phyloP scores from a whole-genome alignment of 2,888 invertebrate genomes.

The Dryadula phaetusa region DNA sequence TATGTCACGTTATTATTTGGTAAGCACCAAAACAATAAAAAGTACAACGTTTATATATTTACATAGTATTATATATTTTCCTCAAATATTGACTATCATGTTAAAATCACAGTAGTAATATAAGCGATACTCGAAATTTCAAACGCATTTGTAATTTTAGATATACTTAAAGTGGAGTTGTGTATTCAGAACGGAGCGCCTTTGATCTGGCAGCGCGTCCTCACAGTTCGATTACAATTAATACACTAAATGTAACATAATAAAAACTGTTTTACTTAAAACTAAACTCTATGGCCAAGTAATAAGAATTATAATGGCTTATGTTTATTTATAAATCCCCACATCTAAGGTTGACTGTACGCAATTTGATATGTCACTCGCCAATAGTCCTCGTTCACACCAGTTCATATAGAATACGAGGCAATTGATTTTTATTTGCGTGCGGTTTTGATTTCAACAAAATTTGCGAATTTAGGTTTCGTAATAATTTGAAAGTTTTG shows the following conservation, averaged over 20 bases:
- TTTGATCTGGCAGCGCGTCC: slow-evolving; percentile 56
- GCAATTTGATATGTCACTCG: slow-evolving; percentile 51
- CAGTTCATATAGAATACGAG: slow-evolving; percentile 48
- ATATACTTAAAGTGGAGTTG: slow-evolving; percentile 53
- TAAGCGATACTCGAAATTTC: slow-evolving; percentile 45
- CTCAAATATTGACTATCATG: slow-evolving; percentile 14
- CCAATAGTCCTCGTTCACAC: slow-evolving; percentile 52
- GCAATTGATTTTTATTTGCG: slow-evolving; percentile 43
- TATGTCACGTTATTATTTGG: too few relatives aligned
- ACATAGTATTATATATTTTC: background rate
- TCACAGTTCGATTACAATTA: slow-evolving; percentile 51
- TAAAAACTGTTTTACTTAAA: slow-evolving; percentile 16
- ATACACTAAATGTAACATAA: slow-evolving; percentile 44
- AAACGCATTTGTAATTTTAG: slow-evolving; percentile 52
- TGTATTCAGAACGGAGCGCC: slow-evolving; percentile 61
- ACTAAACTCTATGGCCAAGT: slow-evolving; percentile 29
- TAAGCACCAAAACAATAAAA: too few relatives aligned
- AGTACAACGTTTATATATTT: background rate
- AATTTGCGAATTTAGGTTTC: slow-evolving; percentile 29
- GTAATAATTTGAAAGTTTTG: slow-evolving; percentile 28
- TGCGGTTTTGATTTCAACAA: slow-evolving; percentile 34
- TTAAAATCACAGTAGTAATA: slow-evolving; percentile 27
- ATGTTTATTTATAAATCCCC: slow-evolving; percentile 9
- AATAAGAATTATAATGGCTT: slow-evolving; percentile 31
- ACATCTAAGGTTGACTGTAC: slow-evolving; percentile 34